A percentile compares a stretch with the other conserved stretches of the same genome.
These are phyloP conservation scores for Tapirus indicus DNA, from an alignment of 2,797 vertebrate species.

Conservation along the genomic window DNA sequence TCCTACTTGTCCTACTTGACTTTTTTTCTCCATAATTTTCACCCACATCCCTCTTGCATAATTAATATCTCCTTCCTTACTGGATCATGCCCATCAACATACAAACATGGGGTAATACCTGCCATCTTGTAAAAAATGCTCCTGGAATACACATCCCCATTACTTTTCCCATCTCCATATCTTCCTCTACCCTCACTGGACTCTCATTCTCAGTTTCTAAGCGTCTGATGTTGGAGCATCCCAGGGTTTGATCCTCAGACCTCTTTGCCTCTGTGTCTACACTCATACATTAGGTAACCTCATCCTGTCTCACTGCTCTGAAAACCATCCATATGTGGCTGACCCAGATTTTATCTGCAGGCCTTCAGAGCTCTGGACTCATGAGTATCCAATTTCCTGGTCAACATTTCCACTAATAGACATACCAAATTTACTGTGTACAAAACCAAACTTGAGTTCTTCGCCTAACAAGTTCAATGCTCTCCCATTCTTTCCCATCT, in stretches of 20 bases:
- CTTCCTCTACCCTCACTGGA: background rate
- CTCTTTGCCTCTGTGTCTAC: background rate
- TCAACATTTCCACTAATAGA: background rate
- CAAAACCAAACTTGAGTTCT: slow-evolving; percentile 15
- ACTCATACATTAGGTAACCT: background rate
- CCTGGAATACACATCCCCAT: background rate
- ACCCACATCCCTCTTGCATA: background rate
- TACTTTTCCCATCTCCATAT: background rate
- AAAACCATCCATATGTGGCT: background rate
- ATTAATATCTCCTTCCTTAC: background rate
- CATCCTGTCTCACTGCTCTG: background rate
- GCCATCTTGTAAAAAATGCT: background rate
- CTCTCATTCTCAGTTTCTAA: background rate
- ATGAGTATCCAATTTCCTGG: background rate
- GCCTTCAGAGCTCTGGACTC: background rate
- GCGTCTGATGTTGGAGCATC: background rate
- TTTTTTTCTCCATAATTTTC: background rate
- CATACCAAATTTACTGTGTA: background rate
- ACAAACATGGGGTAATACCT: background rate
- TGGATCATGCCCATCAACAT: background rate
- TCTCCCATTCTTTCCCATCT: background rate
- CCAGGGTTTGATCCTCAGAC: background rate
- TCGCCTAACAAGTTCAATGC: background rate
- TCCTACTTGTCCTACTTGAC: background rate
- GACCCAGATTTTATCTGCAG: background rate